These are phyloP conservation scores for Zaprionus gabonicus DNA, from an alignment of 1,140 invertebrate genomes.

Conservation along the genomic window DNA sequence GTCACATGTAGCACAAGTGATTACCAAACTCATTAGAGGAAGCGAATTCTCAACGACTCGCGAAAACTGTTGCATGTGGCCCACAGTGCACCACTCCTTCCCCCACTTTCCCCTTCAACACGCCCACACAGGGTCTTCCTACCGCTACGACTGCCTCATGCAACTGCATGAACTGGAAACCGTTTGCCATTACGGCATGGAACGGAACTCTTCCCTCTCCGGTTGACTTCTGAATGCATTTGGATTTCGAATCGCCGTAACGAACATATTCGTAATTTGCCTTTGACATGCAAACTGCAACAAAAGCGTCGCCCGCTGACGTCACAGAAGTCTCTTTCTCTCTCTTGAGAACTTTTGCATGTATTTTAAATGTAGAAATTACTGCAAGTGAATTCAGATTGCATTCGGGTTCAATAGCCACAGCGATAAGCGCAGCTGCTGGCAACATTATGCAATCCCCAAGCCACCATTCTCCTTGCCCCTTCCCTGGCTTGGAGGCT, in stretches of 20 bases:
- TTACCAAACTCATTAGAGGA: slow-evolving; percentile 67
- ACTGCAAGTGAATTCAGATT: not conserved
- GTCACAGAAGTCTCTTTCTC: slow-evolving; percentile 43
- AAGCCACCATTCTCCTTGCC: not conserved
- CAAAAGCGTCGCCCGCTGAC: slow-evolving; percentile 51
- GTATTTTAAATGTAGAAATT: not conserved
- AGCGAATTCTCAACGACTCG: slow-evolving; percentile 44
- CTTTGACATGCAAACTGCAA: slow-evolving; percentile 73
- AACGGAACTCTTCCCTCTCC: slow-evolving; percentile 14
- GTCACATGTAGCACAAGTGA: slow-evolving; percentile 41
- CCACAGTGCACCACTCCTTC: slow-evolving; percentile 17
- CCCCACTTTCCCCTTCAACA: no score
- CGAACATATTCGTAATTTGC: slow-evolving; percentile 61
- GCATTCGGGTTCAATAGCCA: slow-evolving; percentile 37
- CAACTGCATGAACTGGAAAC: no score
- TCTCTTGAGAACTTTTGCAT: slow-evolving; percentile 5
- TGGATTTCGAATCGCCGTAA: slow-evolving; percentile 44
- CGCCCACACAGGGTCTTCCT: not conserved
- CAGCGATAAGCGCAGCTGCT: slow-evolving; percentile 33
- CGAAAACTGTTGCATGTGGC: slow-evolving; percentile 67
- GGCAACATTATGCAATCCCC: slow-evolving; percentile 41
- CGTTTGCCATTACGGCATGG: slow-evolving; percentile 27
- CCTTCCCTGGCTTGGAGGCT: not conserved
- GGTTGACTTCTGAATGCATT: slow-evolving; percentile 52
- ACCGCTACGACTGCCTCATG: not conserved